Evolutionary conservation across 2,888 invertebrate species (phyloP).

Genomic region (Andrena flavipes): DNA sequence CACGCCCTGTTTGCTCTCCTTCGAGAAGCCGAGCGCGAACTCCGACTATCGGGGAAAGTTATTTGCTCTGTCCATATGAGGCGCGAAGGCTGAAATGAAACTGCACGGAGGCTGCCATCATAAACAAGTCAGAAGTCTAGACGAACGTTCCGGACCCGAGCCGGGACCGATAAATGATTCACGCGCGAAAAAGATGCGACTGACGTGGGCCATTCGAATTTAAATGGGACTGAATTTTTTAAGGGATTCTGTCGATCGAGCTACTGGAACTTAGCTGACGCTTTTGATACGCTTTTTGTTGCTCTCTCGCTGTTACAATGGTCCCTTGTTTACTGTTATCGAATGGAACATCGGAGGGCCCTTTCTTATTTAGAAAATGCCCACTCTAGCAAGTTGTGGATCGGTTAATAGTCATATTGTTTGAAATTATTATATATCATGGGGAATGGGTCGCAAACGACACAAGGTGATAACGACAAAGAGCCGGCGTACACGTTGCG

Average conservation of each 20-base stretch:
- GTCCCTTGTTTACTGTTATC: too few relatives aligned
- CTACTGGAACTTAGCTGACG: neutral
- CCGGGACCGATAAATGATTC: constrained; percentile 50
- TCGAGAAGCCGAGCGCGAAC: constrained; percentile 55
- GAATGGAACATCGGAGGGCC: too few relatives aligned
- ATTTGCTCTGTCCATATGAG: constrained; percentile 68
- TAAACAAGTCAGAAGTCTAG: constrained; percentile 67
- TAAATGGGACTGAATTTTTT: neutral
- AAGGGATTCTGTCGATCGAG: neutral
- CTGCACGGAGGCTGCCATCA: constrained; percentile 43
- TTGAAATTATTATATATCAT: neutral
- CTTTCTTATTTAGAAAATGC: too few relatives aligned
- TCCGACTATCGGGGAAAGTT: constrained; percentile 64
- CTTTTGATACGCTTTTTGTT: too few relatives aligned
- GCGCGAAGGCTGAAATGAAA: constrained; percentile 58
- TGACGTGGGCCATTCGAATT: constrained; percentile 17
- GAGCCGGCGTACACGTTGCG: constrained; percentile 40
- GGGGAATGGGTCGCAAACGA: neutral
- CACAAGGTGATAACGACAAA: constrained; percentile 5
- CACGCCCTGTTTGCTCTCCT: constrained; percentile 54
- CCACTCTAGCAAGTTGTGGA: too few relatives aligned
- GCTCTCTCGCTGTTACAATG: too few relatives aligned
- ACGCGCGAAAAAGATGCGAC: constrained; percentile 9
- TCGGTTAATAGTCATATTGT: neutral
- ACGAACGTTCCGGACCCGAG: constrained; percentile 37